Percentiles rank a stretch among this genome's conserved stretches.
Conservation (phyloP, 2,888 invertebrate species). For the Dione vanillae region DNA sequence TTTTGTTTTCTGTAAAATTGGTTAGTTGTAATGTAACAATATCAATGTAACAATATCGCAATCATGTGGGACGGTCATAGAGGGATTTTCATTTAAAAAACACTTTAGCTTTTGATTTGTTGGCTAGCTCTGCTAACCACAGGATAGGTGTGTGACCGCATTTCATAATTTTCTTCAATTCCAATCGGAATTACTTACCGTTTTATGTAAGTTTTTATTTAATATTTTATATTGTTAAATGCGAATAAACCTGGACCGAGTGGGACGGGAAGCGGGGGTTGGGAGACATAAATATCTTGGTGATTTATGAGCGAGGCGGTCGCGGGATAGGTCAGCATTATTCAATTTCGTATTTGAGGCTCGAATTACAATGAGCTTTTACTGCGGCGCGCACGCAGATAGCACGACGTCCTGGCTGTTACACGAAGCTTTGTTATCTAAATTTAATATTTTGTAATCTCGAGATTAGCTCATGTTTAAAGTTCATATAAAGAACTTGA, state of each 20-base stretch:
- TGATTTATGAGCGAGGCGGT: slow-evolving; percentile 82
- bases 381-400: slow-evolving; percentile 78
- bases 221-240: slow-evolving; percentile 79
- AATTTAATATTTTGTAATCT: slow-evolving; percentile 65
- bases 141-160: slow-evolving; percentile 72
- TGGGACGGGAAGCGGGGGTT: slow-evolving; percentile 65
- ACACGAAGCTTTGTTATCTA: slow-evolving; percentile 68
- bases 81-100: slow-evolving; percentile 57
- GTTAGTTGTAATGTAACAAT: slow-evolving; percentile 30
- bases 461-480: slow-evolving; percentile 61
- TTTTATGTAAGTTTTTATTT: slow-evolving; percentile 82
- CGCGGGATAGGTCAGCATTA: slow-evolving; percentile 85
- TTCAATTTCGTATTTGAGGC: slow-evolving; percentile 84
- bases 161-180: slow-evolving; percentile 67
- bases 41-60: slow-evolving; percentile 30
- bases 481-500: slow-evolving; percentile 42
- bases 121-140: slow-evolving; percentile 67
- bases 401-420: slow-evolving; percentile 65
- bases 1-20: slow-evolving; percentile 5
- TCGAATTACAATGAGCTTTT: slow-evolving; percentile 83
- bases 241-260: slow-evolving; percentile 69
- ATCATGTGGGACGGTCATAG: slow-evolving; percentile 34
- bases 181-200: slow-evolving; percentile 80
- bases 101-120: slow-evolving; percentile 55
- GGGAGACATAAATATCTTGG: slow-evolving; percentile 83